Base-by-base conservation (phyloP, 2,888 invertebrate species). In the Liopterus haemorrhoidalis region DNA sequence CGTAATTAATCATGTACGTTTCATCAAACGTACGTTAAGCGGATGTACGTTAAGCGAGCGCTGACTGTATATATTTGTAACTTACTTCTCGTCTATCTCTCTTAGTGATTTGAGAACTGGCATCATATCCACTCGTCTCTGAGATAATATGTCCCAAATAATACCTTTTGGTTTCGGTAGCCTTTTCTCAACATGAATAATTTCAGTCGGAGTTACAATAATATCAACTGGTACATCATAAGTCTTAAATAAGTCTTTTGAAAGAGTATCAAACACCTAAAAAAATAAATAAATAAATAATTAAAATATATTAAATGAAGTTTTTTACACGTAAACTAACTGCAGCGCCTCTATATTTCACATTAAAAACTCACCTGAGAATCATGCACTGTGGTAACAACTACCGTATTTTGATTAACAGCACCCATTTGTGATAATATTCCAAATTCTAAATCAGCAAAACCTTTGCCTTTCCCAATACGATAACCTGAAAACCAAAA, bases 381-480 rank as follows among this genome's bases (percentile, higher is more conserved):
- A 65, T 91, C 89, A 63, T 92, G 89, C 2, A 92, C 89, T 24
- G 85, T 82, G 33, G 90, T 86, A 37, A 81, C 80, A 52, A 91
- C 80, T 33, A 82, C 60, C 0, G 89, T 88, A 54, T 80, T 73
- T 14, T 83, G 78, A 57, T 78, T 77, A 40, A 90, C 78, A 2
- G 82, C 81, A 47, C 84, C 85, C 76, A 87, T 78, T 63, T 84
- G 81, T 66, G 76, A 76, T 70, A 90, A 78, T 61, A 89, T 76
- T 2, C 84, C 89, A 66, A 82, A 88, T 66, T 90, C 89, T 59
- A 91, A 70, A 65, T 91, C 91, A 21, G 85, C 85, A 65, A 83
- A 90, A 5, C 90, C 91, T 69, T 85, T 81, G 37, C 91, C 91
- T 66, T 89, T 88, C 19, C 91, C 91, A 63, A 92, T 85, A 56